Evolutionary conservation across 2,797 vertebrate species (phyloP), one percentile per base, ranked within the genome.

Genomic region (Sebastes iracundus): DNA sequence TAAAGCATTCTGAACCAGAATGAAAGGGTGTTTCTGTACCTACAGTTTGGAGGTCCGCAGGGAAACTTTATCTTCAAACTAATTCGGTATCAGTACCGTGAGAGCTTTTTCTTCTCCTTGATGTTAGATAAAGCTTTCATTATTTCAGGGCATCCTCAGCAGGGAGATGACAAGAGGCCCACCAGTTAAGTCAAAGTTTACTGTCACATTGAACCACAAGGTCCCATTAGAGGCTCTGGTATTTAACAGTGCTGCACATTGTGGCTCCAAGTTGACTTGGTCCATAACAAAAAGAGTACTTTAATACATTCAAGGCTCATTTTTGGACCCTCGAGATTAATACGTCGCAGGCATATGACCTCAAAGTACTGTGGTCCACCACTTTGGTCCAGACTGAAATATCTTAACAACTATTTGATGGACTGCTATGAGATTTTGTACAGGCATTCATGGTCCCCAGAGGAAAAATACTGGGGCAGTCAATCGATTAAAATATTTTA

Each of bases 61-160:
- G 87, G 92, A 90, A 87, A 85, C 72, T 83, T 88, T 84, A 90
- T 92, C 87, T 92, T 91, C 83, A 88, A 83, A 91, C 74, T 82
- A 74, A 92, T 87, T 82, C 72, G 60, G 59, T 83, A 88, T 88
- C 88, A 82, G 90, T 72, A 16, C 63, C 35, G 42, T 55, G 33
- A 56, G 66, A 87, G 72, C 75, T 58, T 49, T 72, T 81, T 71
- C 84, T 83, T 76, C 77, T 76, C 46, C 66, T 81, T 84, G 77
- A 91, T 90, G 87, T 85, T 52, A 69, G 77, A 90, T 89, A 87
- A 91, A 86, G 75, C 87, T 73, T 86, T 93, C 46, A 81, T 89
- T 88, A 86, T 84, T 77, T 86, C 76, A 81, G 71, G 60, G 49
- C 35, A 52, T 78, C 46, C 33, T 82, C 32, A 52, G 69, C 72